These are phyloP conservation scores for Drosophila algonquin DNA, from an alignment of 2,888 invertebrate species.

Conservation along the genomic window DNA sequence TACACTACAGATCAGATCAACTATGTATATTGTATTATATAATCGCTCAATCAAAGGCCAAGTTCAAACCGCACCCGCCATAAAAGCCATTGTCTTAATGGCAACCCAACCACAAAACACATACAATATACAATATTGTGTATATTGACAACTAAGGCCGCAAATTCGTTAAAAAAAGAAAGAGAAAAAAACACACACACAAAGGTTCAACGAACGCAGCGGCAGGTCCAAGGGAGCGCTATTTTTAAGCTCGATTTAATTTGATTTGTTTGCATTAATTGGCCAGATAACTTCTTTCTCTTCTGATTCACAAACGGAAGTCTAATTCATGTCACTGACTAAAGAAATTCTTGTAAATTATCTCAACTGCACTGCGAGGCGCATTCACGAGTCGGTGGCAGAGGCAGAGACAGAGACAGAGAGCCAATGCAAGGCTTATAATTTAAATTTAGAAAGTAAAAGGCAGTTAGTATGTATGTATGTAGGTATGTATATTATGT, in stretches of 20 bases:
- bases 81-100: constrained; percentile 53
- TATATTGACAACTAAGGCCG: constrained; percentile 65
- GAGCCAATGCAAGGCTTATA: constrained; percentile 48
- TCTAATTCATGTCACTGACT: constrained; percentile 34
- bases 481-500: background rate
- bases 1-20: constrained; percentile 2
- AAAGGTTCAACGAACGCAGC: constrained; percentile 62
- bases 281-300: constrained; percentile 45
- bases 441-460: constrained; percentile 78
- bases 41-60: constrained; percentile 58
- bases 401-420: too few relatives aligned
- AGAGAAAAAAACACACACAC: constrained; percentile 24
- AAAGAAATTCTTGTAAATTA: constrained; percentile 68
- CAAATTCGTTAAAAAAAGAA: constrained; percentile 30
- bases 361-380: constrained; percentile 11
- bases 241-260: constrained; percentile 66
- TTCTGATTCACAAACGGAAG: constrained; percentile 64
- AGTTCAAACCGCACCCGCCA: constrained; percentile 66
- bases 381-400: background rate
- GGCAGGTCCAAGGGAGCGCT: constrained; percentile 61
- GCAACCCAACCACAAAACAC: constrained; percentile 50
- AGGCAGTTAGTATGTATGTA: constrained; percentile 26
- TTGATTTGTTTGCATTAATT: constrained; percentile 72
- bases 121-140: constrained; percentile 11
- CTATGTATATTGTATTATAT: constrained; percentile 29